Evolutionary conservation across 2,888 invertebrate genomes (phyloP).

Genomic region (Mimumesa dahlbomi): DNA sequence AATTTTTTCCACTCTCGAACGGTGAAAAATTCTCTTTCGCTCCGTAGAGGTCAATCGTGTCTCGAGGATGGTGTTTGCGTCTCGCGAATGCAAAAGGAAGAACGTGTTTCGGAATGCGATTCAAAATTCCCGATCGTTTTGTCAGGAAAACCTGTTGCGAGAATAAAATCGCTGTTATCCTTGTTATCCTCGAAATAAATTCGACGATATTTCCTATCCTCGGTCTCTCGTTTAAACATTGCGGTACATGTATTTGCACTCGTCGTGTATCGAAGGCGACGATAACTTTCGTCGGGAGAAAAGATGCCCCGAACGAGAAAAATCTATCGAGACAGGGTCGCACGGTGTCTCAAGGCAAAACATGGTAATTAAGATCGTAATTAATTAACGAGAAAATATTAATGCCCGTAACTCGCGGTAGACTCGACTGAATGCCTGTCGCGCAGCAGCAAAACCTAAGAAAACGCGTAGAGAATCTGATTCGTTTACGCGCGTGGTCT

Average conservation of each 20-base stretch:
- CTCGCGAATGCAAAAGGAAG: neutral
- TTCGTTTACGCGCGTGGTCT: no score
- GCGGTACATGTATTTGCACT: neutral
- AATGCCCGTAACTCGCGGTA: no score
- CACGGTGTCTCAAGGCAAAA: slow-evolving; percentile 8
- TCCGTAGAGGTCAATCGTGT: neutral
- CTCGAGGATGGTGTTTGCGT: neutral
- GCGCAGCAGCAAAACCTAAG: no score
- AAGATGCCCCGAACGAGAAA: no score
- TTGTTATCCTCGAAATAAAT: slow-evolving; percentile 47
- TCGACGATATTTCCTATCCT: slow-evolving; percentile 30
- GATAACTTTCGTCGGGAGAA: neutral
- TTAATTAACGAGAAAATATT: slow-evolving; percentile 49
- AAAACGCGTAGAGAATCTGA: no score
- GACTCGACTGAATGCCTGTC: no score
- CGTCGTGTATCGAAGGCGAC: neutral
- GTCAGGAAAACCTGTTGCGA: neutral
- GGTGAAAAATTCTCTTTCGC: neutral
- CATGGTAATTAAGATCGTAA: slow-evolving; percentile 17
- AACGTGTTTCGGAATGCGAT: neutral
- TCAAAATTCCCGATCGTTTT: neutral
- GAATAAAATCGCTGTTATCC: slow-evolving; percentile 41
- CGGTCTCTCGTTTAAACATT: neutral
- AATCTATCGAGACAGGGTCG: neutral
- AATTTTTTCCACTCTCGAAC: neutral